Evolutionary conservation across 2,113 vertebrate genomes (phyloP), one percentile per base, ranked within the genome.

Genomic region (Meriones unguiculatus): DNA sequence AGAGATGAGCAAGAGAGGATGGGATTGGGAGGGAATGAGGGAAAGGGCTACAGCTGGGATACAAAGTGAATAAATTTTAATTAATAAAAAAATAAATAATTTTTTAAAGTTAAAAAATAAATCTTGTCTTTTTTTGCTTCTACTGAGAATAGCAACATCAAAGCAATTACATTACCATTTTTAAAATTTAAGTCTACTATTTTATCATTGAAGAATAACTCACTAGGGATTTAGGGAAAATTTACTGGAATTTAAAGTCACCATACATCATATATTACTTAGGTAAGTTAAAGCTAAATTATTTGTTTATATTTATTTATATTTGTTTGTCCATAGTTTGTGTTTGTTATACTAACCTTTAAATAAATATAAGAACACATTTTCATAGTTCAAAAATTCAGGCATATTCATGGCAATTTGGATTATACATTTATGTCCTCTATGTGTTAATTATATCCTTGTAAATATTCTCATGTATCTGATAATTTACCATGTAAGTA

Each of bases 331-430:
- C 35, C 5, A 76, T 70, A 8, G 70, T 25, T 41, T 82, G 87
- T 41, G 70, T 35, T 82, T 28, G 20, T 67, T 59, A 1, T 50
- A n/a, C 64, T 75, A n/a, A 81, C 62, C 91, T 91, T 88, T 38
- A 69, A 75, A 35, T 30, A 41, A 41, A 62, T 59, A 15, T 72
- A 54, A 90, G 81, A 32, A 64, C 7, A 50, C 4, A 69, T 88
- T 91, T 52, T 52, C 18, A n/a, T 77, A 11, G 1, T 41, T 82
- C 59, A 94, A 90, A 92, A 96, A 94, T 57, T 89, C 20, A 87
- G 4, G 15, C 38, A 64, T 86, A 89, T 30, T 94, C 15, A 50
- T 35, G 62, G 15, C 38, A 92, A 7, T 72, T 92, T 89, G 41
- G 1, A 17, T 91, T 93, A 18, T 54, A 69, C 57, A 87, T 93